phyloP scores from a whole-genome alignment of 2,797 vertebrate species.

The Myripristis murdjan region DNA sequence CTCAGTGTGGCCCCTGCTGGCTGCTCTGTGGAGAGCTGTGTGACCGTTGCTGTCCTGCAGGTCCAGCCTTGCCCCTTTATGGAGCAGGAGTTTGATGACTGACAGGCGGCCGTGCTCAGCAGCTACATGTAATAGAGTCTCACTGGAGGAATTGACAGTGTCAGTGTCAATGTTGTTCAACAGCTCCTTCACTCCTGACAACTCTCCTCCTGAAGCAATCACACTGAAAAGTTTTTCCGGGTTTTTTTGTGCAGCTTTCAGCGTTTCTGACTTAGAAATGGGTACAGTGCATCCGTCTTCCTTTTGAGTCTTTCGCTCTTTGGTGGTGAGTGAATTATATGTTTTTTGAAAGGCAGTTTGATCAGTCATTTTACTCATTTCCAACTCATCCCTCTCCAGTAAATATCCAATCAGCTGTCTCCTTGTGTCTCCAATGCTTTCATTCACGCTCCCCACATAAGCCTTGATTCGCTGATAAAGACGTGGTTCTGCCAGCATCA shows the following conservation, averaged over 20 bases:
- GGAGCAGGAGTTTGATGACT: slow-evolving; percentile 78
- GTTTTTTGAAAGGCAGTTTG: slow-evolving; percentile 22
- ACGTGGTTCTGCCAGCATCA: slow-evolving; percentile 86
- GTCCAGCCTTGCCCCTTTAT: slow-evolving; percentile 79
- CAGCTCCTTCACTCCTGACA: slow-evolving; percentile 68
- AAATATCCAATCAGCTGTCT: slow-evolving; percentile 89
- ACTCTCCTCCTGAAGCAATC: slow-evolving; percentile 65
- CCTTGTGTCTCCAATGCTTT: slow-evolving; percentile 80
- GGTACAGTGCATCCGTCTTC: slow-evolving; percentile 4
- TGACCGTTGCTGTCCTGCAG: slow-evolving; percentile 76
- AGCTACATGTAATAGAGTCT: slow-evolving; percentile 85
- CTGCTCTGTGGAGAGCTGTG: slow-evolving; percentile 84
- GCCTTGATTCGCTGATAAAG: slow-evolving; percentile 84
- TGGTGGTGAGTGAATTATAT: slow-evolving; percentile 4
- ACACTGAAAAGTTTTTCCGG: slow-evolving; percentile 62
- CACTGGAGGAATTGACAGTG: slow-evolving; percentile 58
- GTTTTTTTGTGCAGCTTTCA: slow-evolving; percentile 31
- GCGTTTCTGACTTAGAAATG: slow-evolving; percentile 38
- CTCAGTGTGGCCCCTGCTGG: slow-evolving; percentile 73
- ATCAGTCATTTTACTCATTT: slow-evolving; percentile 44
- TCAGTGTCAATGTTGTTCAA: slow-evolving; percentile 69
- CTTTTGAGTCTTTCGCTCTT: slow-evolving; percentile 51
- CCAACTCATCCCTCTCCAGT: slow-evolving; percentile 83
- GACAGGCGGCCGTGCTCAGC: slow-evolving; percentile 75
- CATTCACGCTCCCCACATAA: slow-evolving; percentile 79